A percentile compares a stretch with the other conserved stretches of the same genome.
Evolutionary conservation across 2,113 vertebrate genomes (phyloP).

Genomic region (Glaucidium brasilianum): DNA sequence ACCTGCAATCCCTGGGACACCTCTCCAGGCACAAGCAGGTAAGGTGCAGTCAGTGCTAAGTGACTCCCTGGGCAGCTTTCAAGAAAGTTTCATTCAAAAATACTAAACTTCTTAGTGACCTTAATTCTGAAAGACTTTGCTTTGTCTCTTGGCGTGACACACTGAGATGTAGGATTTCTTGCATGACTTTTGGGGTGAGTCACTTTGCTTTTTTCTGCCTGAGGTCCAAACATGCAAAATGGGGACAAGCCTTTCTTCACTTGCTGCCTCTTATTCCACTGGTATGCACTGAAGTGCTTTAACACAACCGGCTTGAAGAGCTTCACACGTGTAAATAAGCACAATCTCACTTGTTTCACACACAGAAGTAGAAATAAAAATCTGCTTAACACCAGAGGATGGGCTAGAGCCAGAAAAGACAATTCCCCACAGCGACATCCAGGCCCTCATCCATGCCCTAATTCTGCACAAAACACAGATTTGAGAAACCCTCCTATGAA

Average conservation of each 20-base stretch:
- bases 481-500: background rate
- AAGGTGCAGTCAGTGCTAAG: no score
- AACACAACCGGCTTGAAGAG: fast-evolving
- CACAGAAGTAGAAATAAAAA: background rate
- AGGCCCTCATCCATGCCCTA: background rate
- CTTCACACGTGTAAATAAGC: background rate
- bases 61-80: background rate
- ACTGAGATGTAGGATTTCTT: background rate
- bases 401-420: background rate
- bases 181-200: background rate
- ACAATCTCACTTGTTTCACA: background rate
- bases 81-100: background rate
- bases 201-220: background rate
- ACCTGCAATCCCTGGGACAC: background rate
- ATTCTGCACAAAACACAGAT: background rate
- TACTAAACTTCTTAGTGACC: background rate
- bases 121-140: background rate
- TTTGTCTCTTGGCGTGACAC: background rate
- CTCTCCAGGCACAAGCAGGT: background rate
- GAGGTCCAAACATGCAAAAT: background rate
- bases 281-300: background rate
- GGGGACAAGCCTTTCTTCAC: background rate
- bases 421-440: background rate
- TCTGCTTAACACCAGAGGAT: background rate
- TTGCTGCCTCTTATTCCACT: background rate